Conservation (phyloP, 2,888 invertebrate species). For the Blomia tropicalis region DNA sequence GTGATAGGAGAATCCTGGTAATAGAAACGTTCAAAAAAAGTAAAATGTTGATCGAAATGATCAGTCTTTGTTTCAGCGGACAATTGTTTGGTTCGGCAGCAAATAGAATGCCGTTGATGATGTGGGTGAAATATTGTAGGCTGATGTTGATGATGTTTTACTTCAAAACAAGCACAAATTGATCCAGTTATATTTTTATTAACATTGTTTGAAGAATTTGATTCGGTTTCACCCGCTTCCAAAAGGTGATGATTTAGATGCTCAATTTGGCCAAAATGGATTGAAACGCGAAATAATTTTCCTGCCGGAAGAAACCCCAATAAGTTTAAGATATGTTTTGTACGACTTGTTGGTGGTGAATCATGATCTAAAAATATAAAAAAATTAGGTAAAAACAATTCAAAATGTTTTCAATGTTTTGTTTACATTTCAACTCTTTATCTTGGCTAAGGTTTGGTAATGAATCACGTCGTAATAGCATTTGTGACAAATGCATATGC, state of each 20-base stretch:
- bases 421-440: constrained; percentile 5
- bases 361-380: not conserved
- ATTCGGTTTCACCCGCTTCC: not conserved
- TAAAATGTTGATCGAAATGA: constrained; percentile 1
- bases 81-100: constrained; percentile 1
- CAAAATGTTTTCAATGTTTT: no score
- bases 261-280: constrained; percentile 3
- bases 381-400: not conserved
- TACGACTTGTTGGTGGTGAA: not conserved
- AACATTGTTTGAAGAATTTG: not conserved
- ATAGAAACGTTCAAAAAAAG: constrained; percentile 6
- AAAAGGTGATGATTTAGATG: not conserved
- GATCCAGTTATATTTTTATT: not conserved
- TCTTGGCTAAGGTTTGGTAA: not conserved
- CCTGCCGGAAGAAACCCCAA: constrained; percentile 1
- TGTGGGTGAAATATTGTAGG: not conserved
- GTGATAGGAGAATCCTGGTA: not conserved
- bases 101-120: not conserved
- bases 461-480: not conserved
- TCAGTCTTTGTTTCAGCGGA: not conserved
- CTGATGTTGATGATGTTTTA: constrained; percentile 9
- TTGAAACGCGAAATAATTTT: constrained; percentile 2
- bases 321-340: not conserved
- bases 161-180: not conserved
- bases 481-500: constrained; percentile 2